These are phyloP conservation scores for Epinotia bilunana DNA, from an alignment of 2,888 invertebrate species.

Conservation along the genomic window DNA sequence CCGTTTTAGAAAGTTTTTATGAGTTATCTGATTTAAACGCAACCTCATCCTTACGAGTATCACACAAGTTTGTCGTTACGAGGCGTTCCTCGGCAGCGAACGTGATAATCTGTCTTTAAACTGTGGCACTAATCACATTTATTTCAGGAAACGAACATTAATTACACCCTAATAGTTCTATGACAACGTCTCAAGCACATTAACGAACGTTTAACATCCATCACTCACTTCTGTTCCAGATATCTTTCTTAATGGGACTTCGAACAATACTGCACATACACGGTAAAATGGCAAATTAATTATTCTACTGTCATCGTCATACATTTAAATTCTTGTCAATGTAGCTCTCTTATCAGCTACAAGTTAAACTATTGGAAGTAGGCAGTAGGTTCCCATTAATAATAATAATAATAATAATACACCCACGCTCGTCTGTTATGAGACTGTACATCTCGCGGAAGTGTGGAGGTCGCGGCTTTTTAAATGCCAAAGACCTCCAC, in stretches of 20 bases:
- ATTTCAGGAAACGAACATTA: conserved; percentile 1
- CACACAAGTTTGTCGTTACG: not conserved
- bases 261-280: not conserved
- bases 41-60: not conserved
- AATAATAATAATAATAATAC: no score
- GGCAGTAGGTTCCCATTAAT: no score
- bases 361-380: no score
- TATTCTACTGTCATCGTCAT: not conserved
- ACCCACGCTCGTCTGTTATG: no score
- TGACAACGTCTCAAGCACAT: not conserved
- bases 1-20: not conserved
- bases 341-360: no score
- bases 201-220: conserved; percentile 1
- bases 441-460: no score
- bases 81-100: not conserved
- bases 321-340: no score
- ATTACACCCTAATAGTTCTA: not conserved
- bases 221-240: conserved; percentile 4
- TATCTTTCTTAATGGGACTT: not conserved
- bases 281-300: not conserved
- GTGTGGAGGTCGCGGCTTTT: no score
- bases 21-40: not conserved
- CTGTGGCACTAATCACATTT: not conserved
- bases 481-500: no score
- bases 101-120: not conserved